Base-by-base conservation (phyloP, 2,888 invertebrate genomes). In the Cabera pusaria region DNA sequence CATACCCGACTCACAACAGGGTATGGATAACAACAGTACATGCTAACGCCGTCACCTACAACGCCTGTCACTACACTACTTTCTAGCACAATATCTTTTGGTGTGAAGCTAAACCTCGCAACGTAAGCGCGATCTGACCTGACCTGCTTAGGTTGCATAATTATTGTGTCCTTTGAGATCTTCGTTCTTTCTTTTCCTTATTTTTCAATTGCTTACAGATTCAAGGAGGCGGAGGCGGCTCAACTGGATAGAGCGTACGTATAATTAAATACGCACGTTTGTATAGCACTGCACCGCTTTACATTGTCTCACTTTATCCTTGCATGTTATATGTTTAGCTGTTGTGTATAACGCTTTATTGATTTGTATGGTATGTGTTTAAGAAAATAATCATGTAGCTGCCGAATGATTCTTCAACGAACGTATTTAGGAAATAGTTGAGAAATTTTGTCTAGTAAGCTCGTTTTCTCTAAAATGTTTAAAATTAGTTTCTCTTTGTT, bases 231-330 rank as follows among this genome's bases (percentile, higher is more conserved):
- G 78, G 94, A 94, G 92, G 93, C 93, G 82, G 93, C 94, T 72
- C 92, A 90, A 64, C 84, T 94, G 92, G 94, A 94, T 89, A 91
- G 94, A 93, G 92, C 94, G 94, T 94, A 94, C 92, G 94, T 94
- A 94, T 90, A 78, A 74, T 80, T 82, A 80, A 75, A 75, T 68
- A 60, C 65, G 76, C 75, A 77, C 71, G 57, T 62, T 63, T 63
- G 57, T 54, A 51, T 64, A 60, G 74, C 77, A 80, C 71, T 54
- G 52, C 58, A 63, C 61, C 64, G 74, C 74, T 70, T 63, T 64
- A 52, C 64, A 53, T 63, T 81, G 63, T 84, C 70, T 75, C 74
- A 65, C 34, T 41, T n/a, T 5, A 16, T 41, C 38, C 38, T 25
- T 22, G 40, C 44, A 47, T 41, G 64, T 62, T 68, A 68, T 65